Conservation (phyloP, 1,140 invertebrate species). For the Apis laboriosa region DNA sequence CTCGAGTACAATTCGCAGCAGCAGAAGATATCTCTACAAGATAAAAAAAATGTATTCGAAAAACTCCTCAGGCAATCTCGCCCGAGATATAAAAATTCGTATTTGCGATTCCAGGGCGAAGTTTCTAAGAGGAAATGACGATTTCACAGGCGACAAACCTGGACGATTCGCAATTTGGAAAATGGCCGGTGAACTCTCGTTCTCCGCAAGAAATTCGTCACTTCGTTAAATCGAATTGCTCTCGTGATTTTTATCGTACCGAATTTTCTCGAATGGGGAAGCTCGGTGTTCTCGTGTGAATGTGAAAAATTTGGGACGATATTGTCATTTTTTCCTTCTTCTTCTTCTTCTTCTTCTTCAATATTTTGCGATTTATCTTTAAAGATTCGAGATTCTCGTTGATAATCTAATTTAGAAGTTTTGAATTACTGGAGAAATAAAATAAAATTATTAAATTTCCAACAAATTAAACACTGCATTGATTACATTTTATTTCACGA, state of each 20-base stretch:
- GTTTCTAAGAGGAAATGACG: background rate
- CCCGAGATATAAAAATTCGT: background rate
- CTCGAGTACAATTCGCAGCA: background rate
- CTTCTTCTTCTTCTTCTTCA: too few species aligned
- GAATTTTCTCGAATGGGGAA: background rate
- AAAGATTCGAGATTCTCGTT: too few species aligned
- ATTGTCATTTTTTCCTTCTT: too few species aligned
- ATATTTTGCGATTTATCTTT: too few species aligned
- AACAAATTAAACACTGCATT: too few species aligned
- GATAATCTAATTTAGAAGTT: too few species aligned
- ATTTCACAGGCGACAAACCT: constrained; percentile 22
- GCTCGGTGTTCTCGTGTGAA: background rate
- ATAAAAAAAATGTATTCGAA: background rate
- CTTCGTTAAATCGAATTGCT: constrained; percentile 26
- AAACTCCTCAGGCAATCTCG: background rate
- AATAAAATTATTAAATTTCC: too few species aligned
- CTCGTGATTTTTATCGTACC: background rate
- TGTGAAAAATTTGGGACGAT: too few species aligned
- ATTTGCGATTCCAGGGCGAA: background rate
- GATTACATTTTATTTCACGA: too few species aligned
- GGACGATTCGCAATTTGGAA: constrained; percentile 13
- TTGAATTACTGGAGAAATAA: too few species aligned
- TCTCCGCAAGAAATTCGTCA: constrained; percentile 13
- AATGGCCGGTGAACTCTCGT: background rate
- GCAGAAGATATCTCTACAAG: background rate